A percentile compares a stretch with the other conserved stretches of the same genome.
Conservation (phyloP, 2,113 vertebrate species). For the Lagopus leucura region DNA sequence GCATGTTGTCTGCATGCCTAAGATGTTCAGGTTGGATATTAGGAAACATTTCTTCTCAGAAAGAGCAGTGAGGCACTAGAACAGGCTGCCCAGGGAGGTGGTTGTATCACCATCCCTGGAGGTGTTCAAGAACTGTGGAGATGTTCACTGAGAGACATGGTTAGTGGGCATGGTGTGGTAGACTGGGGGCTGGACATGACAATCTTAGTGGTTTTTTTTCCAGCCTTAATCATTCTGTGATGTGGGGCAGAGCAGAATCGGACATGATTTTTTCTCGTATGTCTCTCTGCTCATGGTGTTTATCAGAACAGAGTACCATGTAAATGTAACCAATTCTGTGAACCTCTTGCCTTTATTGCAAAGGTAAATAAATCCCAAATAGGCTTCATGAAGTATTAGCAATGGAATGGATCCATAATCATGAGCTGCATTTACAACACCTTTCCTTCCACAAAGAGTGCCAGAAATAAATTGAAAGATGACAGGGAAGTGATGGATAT, state of each 20-base stretch:
- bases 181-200: no score
- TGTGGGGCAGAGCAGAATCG: background rate
- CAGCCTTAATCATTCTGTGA: no score
- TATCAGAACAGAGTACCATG: background rate
- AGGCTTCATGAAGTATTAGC: background rate
- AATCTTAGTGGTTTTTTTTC: no score
- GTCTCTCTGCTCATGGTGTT: background rate
- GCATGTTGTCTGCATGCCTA: background rate
- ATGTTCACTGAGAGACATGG: no score
- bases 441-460: background rate
- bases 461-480: background rate
- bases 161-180: no score
- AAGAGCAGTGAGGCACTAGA: no score
- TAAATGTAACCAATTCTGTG: background rate
- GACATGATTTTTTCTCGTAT: background rate
- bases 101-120: no score
- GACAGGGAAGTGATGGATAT: background rate
- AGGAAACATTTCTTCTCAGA: no score
- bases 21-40: background rate
- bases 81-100: no score
- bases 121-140: no score
- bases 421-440: background rate
- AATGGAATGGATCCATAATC: background rate
- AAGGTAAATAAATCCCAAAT: background rate
- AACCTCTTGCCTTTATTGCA: background rate